A percentile compares a stretch with the other conserved stretches of the same genome.
phyloP scores from a whole-genome alignment of 2,797 vertebrate genomes.

The Periparus ater region DNA sequence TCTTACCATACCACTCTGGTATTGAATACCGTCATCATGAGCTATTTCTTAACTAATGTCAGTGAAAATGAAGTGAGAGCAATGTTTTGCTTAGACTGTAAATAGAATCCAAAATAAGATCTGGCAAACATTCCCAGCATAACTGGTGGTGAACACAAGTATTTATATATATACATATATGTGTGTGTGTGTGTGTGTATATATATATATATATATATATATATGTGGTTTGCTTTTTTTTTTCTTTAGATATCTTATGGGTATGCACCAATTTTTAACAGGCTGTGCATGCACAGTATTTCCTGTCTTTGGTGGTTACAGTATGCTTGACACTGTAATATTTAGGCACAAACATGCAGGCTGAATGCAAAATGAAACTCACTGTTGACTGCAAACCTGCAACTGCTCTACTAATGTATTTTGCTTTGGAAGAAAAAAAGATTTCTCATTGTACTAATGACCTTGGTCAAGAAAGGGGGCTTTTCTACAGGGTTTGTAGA shows the following conservation, averaged over 20 bases:
- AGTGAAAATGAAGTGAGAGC: constrained; percentile 23
- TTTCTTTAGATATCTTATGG: neutral
- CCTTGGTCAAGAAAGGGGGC: neutral
- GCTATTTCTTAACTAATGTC: constrained; percentile 31
- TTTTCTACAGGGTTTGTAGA: neutral
- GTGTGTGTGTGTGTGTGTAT: neutral
- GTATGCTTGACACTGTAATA: neutral
- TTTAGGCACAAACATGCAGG: neutral
- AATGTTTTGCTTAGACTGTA: constrained; percentile 23
- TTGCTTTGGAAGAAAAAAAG: neutral
- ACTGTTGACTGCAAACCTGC: neutral
- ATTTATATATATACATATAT: neutral
- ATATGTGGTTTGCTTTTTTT: neutral
- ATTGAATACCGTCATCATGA: neutral
- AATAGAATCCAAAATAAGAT: constrained; percentile 55
- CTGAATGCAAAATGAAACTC: constrained; percentile 29
- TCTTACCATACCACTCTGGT: neutral
- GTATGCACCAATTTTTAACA: constrained; percentile 2
- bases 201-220: neutral
- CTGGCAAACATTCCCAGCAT: constrained; percentile 30
- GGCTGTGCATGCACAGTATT: neutral
- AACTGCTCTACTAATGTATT: neutral
- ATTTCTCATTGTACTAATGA: neutral
- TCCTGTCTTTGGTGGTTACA: neutral
- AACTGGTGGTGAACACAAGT: neutral